Evolutionary conservation across 2,888 invertebrate genomes (phyloP).

Genomic region (Dicranocentrus wangi): DNA sequence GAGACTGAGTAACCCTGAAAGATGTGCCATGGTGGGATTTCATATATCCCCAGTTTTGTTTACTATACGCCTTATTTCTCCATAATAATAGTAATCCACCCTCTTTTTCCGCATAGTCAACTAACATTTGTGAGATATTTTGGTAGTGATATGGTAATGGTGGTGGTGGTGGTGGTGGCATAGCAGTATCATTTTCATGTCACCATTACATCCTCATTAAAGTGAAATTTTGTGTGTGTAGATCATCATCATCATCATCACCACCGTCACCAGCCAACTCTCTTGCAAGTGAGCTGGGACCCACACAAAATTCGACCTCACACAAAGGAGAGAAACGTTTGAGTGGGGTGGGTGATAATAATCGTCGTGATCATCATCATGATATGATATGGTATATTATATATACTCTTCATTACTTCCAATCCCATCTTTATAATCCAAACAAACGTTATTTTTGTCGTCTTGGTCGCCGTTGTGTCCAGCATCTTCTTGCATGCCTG

Average conservation of each 20-base stretch:
- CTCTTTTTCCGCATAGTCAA: no score
- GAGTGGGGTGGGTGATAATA: no score
- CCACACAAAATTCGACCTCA: slow-evolving; percentile 44
- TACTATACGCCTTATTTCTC: no score
- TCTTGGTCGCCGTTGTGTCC: no score
- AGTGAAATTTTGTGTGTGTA: slow-evolving; percentile 59
- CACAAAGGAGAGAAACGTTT: slow-evolving; percentile 27
- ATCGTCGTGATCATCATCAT: background rate
- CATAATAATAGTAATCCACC: no score
- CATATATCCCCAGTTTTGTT: no score
- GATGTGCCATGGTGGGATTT: no score
- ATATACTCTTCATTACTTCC: background rate
- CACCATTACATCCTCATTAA: slow-evolving; percentile 73
- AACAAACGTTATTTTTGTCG: no score
- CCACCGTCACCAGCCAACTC: background rate
- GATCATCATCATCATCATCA: slow-evolving; percentile 39
- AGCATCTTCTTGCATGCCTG: no score
- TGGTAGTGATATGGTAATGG: background rate
- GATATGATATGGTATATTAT: background rate
- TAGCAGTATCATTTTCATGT: slow-evolving; percentile 72
- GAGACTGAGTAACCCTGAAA: slow-evolving; percentile 37
- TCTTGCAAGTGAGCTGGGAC: slow-evolving; percentile 29
- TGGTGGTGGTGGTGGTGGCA: background rate
- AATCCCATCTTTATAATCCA: background rate
- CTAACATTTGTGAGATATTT: background rate